These are phyloP conservation scores for Volucella inflata DNA, from an alignment of 2,888 invertebrate genomes.

Conservation along the genomic window DNA sequence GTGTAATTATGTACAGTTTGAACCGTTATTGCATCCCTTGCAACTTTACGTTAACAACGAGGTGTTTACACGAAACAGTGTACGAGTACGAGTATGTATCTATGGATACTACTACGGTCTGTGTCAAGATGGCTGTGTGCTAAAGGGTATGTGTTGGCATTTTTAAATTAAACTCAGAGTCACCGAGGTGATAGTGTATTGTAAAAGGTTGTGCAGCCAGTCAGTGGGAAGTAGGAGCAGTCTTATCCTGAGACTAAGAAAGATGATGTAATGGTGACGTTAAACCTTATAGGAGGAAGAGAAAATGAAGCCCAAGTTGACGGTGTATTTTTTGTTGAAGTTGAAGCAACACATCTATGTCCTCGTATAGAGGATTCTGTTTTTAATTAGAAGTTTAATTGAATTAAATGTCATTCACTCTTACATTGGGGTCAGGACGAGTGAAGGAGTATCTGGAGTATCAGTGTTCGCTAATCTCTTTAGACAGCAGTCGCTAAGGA, in stretches of 20 bases:
- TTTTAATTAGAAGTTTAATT: constrained; percentile 67
- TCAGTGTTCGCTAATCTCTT: too few relatives aligned
- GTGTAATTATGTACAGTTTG: constrained; percentile 72
- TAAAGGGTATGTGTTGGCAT: constrained; percentile 43
- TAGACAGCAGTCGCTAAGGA: too few relatives aligned
- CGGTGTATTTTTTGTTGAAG: constrained; percentile 35
- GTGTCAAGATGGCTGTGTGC: neutral
- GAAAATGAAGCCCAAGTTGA: constrained; percentile 40
- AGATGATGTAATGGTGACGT: neutral
- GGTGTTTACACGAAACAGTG: constrained; percentile 65
- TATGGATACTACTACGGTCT: neutral
- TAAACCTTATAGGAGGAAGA: constrained; percentile 10
- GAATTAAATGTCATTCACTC: constrained; percentile 48
- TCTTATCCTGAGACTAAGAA: neutral
- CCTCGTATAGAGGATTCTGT: constrained; percentile 41
- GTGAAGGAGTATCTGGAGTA: too few relatives aligned
- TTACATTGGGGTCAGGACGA: neutral
- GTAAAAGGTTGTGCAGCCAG: neutral
- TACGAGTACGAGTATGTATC: too few relatives aligned
- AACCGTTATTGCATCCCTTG: constrained; percentile 66
- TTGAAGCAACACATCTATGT: constrained; percentile 8
- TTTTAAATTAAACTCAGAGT: constrained; percentile 61
- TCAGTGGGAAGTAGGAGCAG: neutral
- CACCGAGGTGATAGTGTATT: constrained; percentile 33
- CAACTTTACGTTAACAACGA: constrained; percentile 24